Conservation (phyloP, 2,888 invertebrate species). For the Omphaloscelis lunosa region DNA sequence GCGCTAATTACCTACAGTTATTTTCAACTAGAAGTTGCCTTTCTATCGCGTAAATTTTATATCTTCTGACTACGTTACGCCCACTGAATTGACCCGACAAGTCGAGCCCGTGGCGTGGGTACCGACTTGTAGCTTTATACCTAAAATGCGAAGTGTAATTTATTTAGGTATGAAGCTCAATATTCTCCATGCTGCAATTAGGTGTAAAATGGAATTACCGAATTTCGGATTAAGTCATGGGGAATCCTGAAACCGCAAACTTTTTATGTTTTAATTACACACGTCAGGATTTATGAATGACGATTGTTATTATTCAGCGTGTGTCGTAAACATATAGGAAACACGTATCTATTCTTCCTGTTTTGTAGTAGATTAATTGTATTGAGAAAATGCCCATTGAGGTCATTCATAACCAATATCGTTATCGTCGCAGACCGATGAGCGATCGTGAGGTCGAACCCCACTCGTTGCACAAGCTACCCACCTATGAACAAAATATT, state of each 20-base stretch:
- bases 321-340: conserved; percentile 37
- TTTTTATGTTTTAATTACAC: background rate
- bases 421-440: background rate
- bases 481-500: background rate
- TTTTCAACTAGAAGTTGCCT: too few relatives aligned
- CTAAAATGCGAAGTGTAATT: too few relatives aligned
- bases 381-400: background rate
- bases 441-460: background rate
- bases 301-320: conserved; percentile 26
- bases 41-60: too few relatives aligned
- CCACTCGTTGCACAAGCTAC: background rate
- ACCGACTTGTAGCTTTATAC: too few relatives aligned
- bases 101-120: too few relatives aligned
- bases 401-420: conserved; percentile 18
- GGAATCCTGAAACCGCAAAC: conserved; percentile 40
- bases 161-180: too few relatives aligned
- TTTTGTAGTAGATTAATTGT: conserved; percentile 15
- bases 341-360: conserved; percentile 36
- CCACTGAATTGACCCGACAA: too few relatives aligned
- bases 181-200: background rate
- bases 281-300: conserved; percentile 45
- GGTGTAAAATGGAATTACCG: background rate
- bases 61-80: too few relatives aligned
- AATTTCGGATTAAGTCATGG: conserved; percentile 20
- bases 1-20: too few relatives aligned